phyloP scores from a whole-genome alignment of 1,140 invertebrate genomes.

The Papilio glaucus region DNA sequence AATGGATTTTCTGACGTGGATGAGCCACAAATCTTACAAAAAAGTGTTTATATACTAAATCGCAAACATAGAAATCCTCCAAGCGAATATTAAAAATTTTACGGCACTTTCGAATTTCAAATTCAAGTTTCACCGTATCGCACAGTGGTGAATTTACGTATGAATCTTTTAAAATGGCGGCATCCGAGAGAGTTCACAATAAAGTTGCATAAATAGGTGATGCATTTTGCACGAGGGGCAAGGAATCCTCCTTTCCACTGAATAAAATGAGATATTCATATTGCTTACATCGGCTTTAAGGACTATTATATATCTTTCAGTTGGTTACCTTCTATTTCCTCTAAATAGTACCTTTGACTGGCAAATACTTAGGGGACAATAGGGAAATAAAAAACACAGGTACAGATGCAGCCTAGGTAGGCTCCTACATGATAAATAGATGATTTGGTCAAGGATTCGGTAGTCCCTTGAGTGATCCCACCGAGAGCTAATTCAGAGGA shows the following conservation, averaged over 20 bases:
- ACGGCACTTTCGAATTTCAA: conserved; percentile 9
- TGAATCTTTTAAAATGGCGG: conserved; percentile 27
- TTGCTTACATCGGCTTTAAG: conserved; percentile 15
- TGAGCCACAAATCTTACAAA: too few species aligned
- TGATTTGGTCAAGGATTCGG: too few species aligned
- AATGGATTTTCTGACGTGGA: too few species aligned
- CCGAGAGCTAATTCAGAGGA: too few species aligned
- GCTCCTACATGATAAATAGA: too few species aligned
- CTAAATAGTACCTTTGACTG: not conserved
- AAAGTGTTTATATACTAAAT: not conserved
- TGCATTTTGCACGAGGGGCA: conserved; percentile 25
- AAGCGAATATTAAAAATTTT: not conserved
- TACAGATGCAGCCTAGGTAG: too few species aligned
- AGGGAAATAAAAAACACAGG: too few species aligned
- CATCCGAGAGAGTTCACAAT: conserved; percentile 29
- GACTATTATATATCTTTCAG: not conserved
- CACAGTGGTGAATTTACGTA: conserved; percentile 8
- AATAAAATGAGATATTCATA: conserved; percentile 33
- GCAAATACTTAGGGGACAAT: too few species aligned
- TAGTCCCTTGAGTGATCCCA: too few species aligned
- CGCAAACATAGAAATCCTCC: not conserved
- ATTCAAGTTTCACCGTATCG: conserved; percentile 7
- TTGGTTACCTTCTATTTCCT: not conserved
- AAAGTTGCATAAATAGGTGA: conserved; percentile 32
- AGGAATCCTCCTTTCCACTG: conserved; percentile 10